Percentiles rank a stretch among this genome's conserved stretches.
Evolutionary conservation across 2,888 invertebrate genomes (phyloP).

Genomic region (Venustoraphidia nigricollis): DNA sequence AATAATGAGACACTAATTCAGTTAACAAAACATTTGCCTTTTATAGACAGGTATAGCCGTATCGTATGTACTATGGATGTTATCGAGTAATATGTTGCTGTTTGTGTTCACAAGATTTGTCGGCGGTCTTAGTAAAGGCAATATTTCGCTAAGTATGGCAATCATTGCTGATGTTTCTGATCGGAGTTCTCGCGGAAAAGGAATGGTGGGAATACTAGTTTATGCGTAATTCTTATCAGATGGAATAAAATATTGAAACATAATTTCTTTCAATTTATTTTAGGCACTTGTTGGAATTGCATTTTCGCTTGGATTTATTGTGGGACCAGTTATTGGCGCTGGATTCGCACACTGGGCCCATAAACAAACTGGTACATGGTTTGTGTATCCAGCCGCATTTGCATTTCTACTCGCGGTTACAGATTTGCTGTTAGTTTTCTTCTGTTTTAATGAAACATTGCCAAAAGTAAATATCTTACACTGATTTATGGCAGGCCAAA

Average conservation of each 20-base stretch:
- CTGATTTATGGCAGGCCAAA: background rate
- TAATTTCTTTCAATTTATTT: slow-evolving; percentile 18
- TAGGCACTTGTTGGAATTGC: slow-evolving; percentile 95
- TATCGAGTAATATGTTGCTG: slow-evolving; percentile 70
- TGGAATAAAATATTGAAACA: slow-evolving; percentile 1
- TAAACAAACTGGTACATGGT: slow-evolving; percentile 53
- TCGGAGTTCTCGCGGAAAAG: slow-evolving; percentile 69
- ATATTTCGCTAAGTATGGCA: slow-evolving; percentile 89
- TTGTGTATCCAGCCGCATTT: slow-evolving; percentile 63
- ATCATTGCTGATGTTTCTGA: slow-evolving; percentile 86
- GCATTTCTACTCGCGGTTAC: slow-evolving; percentile 56
- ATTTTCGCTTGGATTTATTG: slow-evolving; percentile 93
- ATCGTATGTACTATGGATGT: slow-evolving; percentile 82
- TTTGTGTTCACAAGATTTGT: slow-evolving; percentile 87
- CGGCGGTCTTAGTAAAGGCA: slow-evolving; percentile 93
- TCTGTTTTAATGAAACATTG: slow-evolving; percentile 72
- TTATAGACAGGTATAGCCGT: slow-evolving; percentile 65
- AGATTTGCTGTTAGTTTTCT: slow-evolving; percentile 59
- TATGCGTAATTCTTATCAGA: background rate
- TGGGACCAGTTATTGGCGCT: slow-evolving; percentile 92
- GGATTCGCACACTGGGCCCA: slow-evolving; percentile 58
- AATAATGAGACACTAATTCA: background rate
- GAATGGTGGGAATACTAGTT: slow-evolving; percentile 54
- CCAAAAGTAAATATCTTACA: slow-evolving; percentile 41
- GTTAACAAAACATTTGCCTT: slow-evolving; percentile 10